Conservation (phyloP, 2,888 invertebrate species). For the Habrosyne pyritoides region DNA sequence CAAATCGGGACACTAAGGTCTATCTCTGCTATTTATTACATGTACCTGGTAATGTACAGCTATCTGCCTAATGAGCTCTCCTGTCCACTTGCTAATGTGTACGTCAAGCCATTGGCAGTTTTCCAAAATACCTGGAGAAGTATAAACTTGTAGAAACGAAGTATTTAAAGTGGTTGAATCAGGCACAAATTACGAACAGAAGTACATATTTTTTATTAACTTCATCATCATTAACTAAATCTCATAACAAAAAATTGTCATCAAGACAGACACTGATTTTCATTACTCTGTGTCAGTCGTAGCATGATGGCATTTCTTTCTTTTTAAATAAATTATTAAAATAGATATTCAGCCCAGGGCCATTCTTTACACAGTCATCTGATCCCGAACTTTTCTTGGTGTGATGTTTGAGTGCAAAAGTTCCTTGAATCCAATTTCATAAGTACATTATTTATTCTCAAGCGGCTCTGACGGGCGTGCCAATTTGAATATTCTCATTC, state of each 20-base stretch:
- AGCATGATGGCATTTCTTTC: too few species aligned
- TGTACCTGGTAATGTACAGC: not conserved
- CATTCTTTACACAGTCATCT: not conserved
- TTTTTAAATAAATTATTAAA: too few species aligned
- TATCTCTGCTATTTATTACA: not conserved
- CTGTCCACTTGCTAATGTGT: not conserved
- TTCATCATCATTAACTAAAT: too few species aligned
- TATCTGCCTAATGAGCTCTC: not conserved
- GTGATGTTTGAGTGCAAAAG: not conserved
- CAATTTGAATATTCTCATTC: constrained; percentile 45
- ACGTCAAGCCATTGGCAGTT: not conserved
- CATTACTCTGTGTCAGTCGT: too few species aligned
- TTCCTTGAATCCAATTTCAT: constrained; percentile 30
- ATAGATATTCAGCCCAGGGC: too few species aligned
- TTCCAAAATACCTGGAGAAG: not conserved
- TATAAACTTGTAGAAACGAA: not conserved
- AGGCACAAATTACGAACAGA: too few species aligned
- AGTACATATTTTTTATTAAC: too few species aligned
- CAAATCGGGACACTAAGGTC: not conserved
- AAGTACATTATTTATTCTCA: constrained; percentile 26
- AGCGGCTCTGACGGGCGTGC: constrained; percentile 19
- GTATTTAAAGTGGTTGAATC: too few species aligned
- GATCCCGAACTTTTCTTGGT: too few species aligned
- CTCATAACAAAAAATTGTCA: too few species aligned
- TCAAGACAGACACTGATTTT: too few species aligned